Conservation (phyloP, 2,888 invertebrate genomes). For the Yponomeuta malinellus region DNA sequence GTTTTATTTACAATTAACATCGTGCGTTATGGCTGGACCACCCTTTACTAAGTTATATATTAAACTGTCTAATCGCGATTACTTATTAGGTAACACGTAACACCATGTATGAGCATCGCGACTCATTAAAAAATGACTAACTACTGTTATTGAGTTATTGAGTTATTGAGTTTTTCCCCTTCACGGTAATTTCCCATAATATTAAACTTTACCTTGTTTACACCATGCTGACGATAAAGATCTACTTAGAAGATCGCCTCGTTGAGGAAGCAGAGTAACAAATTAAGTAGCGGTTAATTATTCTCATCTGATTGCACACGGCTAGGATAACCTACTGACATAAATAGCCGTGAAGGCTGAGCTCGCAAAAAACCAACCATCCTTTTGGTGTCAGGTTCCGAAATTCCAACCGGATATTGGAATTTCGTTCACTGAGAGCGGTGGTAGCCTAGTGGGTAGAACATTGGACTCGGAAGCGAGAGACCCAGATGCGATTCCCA, state of each 20-base stretch:
- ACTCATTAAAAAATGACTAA: too few species aligned
- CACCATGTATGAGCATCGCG: too few species aligned
- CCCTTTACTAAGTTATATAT: too few species aligned
- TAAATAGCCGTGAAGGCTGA: neutral
- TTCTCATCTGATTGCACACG: neutral
- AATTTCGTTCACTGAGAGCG: neutral
- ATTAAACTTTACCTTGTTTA: neutral
- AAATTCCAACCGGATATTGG: neutral
- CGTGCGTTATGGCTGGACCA: too few species aligned
- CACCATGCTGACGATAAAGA: neutral
- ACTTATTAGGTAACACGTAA: too few species aligned
- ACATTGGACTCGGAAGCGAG: too few species aligned
- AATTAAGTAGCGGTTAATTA: neutral
- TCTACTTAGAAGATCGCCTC: neutral
- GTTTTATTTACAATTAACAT: too few species aligned
- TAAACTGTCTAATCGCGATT: too few species aligned
- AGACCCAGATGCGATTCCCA: too few species aligned
- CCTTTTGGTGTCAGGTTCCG: neutral
- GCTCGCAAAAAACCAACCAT: neutral
- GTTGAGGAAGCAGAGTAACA: neutral
- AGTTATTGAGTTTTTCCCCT: too few species aligned
- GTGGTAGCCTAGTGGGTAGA: neutral
- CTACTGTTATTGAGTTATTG: too few species aligned
- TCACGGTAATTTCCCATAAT: neutral
- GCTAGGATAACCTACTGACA: conserved; percentile 1